Base-by-base conservation (phyloP, 2,888 invertebrate genomes). In the Embidobia sp. region DNA sequence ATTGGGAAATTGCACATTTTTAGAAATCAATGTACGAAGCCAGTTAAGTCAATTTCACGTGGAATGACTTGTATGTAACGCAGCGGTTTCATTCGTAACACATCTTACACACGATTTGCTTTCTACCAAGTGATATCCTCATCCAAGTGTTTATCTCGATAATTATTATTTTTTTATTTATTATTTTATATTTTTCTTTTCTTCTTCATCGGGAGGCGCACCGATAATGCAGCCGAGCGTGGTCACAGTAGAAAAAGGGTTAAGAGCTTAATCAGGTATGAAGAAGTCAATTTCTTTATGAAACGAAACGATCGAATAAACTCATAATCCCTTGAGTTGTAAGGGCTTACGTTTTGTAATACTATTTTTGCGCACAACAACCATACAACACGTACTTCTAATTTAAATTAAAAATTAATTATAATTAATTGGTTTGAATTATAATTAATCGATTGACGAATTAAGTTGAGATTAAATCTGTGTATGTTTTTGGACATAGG, bases 221-320 rank as follows among this genome's bases (percentile, higher is more conserved):
- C 51, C 57, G 72, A 55, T 64, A 64, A 63, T 40, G 44, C 61
- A 51, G 7, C 49, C 16, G 49, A 64, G 64, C 49, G 49, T 57
- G 40, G 40, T 10, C 18, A 40, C 48, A 26, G 8, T 35, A 18
- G 73, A 64, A 73, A 64, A 64, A 49, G 63, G 73, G 64, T 74
- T 57, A 74, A 51, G 44, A 48, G 66, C 46, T 57, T 33, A 74
- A 66, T 66, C 64, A 73, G 49, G 31, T 66, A 66, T 66, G 29
- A 74, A n/a, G n/a, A n/a, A 74, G 73, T 74, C 64, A 64, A 73
- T 57, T 57, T 64, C 66, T 74, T 66, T 66, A 72, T 55, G 48
- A 49, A 73, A 64, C 64, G 49, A 74, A 66, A 66, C 44, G 59
- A 66, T 48, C 13, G 40, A 35, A 59, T 66, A 74, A 66, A 74